These are phyloP conservation scores for Chloropsis cyanopogon DNA, from an alignment of 2,113 vertebrate genomes.

Conservation along the genomic window DNA sequence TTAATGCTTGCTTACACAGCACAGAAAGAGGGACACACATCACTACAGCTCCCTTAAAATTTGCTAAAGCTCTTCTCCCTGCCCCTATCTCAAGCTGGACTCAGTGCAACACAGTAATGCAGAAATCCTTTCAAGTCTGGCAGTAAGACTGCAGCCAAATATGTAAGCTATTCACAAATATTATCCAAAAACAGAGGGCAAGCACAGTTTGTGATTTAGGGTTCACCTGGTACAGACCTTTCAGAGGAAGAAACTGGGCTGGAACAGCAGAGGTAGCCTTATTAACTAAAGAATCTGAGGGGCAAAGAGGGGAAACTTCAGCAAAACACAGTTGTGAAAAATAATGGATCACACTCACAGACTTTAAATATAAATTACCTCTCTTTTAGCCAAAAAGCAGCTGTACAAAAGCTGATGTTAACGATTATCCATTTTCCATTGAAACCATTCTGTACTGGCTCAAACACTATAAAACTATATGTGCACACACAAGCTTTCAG, in stretches of 20 bases:
- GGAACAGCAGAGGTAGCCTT: neutral
- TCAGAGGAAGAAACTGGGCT: neutral
- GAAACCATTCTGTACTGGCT: neutral
- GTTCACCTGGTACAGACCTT: conserved; percentile 27
- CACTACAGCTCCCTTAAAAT: neutral
- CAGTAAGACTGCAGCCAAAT: neutral
- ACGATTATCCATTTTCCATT: conserved; percentile 44
- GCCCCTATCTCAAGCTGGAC: neutral
- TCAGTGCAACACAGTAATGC: neutral
- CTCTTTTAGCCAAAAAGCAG: conserved; percentile 33
- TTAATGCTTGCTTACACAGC: neutral
- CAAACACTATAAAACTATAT: neutral
- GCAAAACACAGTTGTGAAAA: conserved; percentile 20
- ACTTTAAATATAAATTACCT: conserved; percentile 23
- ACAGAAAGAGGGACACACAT: neutral
- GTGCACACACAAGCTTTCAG: neutral
- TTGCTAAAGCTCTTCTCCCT: neutral
- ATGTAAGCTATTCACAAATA: conserved; percentile 12
- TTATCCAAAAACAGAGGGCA: neutral
- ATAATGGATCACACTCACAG: neutral
- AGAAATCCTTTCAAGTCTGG: neutral
- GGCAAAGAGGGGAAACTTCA: neutral
- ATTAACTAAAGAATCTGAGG: neutral
- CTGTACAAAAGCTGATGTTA: conserved; percentile 42
- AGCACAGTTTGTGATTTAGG: conserved; percentile 1